Conservation (phyloP, 2,797 vertebrate genomes). For the Chaetodon trifasciatus region DNA sequence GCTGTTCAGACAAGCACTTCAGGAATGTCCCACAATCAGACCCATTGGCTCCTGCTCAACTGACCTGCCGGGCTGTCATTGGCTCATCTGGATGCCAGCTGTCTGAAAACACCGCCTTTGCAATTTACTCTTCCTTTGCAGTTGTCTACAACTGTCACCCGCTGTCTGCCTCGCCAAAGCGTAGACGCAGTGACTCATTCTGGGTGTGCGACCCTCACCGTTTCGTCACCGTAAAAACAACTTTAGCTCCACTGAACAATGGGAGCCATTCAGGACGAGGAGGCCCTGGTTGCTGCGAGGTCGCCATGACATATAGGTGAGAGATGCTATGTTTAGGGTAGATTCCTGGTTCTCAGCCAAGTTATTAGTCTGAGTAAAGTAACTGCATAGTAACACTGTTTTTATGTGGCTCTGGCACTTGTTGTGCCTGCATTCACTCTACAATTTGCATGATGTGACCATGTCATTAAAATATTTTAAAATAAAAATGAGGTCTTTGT, state of each 20-base stretch:
- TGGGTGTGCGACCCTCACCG: conserved; percentile 1
- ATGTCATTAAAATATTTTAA: background rate
- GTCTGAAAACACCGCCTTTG: conserved; percentile 65
- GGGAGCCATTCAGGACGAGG: conserved; percentile 44
- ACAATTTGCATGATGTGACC: background rate
- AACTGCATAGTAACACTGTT: conserved; percentile 12
- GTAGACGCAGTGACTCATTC: conserved; percentile 61
- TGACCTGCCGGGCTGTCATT: conserved; percentile 62
- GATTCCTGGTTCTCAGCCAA: conserved; percentile 32
- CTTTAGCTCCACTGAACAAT: conserved; percentile 51
- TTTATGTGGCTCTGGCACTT: conserved; percentile 14
- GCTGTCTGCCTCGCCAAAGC: conserved; percentile 41
- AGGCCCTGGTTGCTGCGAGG: conserved; percentile 35
- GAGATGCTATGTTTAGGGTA: conserved; percentile 50
- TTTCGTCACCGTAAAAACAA: conserved; percentile 60
- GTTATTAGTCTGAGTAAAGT: conserved; percentile 32
- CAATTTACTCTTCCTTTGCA: conserved; percentile 55
- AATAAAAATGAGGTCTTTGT: background rate
- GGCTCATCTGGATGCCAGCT: conserved; percentile 74
- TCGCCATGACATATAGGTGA: conserved; percentile 62
- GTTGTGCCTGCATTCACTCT: conserved; percentile 7
- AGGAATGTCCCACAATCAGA: conserved; percentile 83
- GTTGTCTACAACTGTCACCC: conserved; percentile 66
- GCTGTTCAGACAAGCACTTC: conserved; percentile 78
- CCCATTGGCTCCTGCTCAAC: conserved; percentile 74